These are phyloP conservation scores for Lampris megalopsis DNA, from an alignment of 2,113 vertebrate genomes.

Conservation along the genomic window DNA sequence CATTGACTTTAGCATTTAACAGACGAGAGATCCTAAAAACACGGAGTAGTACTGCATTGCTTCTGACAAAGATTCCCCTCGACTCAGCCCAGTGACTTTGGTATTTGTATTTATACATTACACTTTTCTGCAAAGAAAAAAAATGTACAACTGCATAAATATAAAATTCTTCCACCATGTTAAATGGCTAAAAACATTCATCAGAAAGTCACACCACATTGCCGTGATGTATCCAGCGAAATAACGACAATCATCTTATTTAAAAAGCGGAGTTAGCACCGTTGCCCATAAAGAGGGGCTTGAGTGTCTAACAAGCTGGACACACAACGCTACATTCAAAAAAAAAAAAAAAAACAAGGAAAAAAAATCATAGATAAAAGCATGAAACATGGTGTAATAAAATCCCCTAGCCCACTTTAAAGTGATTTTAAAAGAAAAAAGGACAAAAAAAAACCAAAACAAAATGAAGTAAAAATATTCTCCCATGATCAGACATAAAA, in stretches of 20 bases:
- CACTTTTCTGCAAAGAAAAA: conserved; percentile 94
- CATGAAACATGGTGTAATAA: conserved; percentile 71
- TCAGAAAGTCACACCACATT: conserved; percentile 88
- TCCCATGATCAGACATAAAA: conserved; percentile 59
- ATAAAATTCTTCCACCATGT: conserved; percentile 94
- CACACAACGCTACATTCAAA: conserved; percentile 76
- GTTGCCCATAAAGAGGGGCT: conserved; percentile 67
- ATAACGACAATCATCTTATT: conserved; percentile 52
- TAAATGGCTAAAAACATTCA: conserved; percentile 92
- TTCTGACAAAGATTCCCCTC: conserved; percentile 86
- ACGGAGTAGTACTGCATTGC: conserved; percentile 89
- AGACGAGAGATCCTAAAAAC: conserved; percentile 85
- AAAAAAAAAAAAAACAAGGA: conserved; percentile 18
- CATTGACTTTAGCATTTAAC: conserved; percentile 86
- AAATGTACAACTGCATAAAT: conserved; percentile 99
- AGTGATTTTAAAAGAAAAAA: conserved; percentile 59
- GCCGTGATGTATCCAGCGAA: conserved; percentile 85
- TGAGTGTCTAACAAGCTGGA: conserved; percentile 74
- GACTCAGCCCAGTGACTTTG: conserved; percentile 87
- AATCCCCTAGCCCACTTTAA: conserved; percentile 73
- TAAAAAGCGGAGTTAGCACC: conserved; percentile 74
- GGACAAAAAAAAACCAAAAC: conserved; percentile 32
- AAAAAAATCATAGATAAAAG: conserved; percentile 51
- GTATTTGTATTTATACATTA: conserved; percentile 96
- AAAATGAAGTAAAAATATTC: conserved; percentile 48